Evolutionary conservation across 30 jellyfish, hydroid and myxozoan genomes (phyloP).

Genomic region (Aurelia aurita): DNA sequence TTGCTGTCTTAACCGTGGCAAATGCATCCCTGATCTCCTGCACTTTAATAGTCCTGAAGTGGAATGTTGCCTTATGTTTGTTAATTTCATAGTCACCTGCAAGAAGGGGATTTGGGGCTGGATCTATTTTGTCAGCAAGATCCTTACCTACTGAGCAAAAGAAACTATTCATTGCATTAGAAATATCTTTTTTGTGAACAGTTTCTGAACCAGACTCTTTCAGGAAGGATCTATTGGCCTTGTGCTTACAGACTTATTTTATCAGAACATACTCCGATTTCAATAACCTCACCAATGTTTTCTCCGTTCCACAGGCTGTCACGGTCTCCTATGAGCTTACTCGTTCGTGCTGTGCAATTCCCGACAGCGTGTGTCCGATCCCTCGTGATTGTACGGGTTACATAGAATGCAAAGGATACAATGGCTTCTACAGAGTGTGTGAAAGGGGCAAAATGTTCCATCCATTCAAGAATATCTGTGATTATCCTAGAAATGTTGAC

Average conservation of each 20-base stretch:
- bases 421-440: conserved; percentile 86
- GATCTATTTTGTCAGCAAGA: no score
- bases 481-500: conserved; percentile 94
- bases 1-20: no score
- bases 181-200: no score
- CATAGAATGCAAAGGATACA: conserved; percentile 93
- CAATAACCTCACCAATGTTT: not conserved
- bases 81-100: no score
- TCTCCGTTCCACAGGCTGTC: conserved; percentile 54
- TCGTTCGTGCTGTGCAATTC: conserved; percentile 94
- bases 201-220: no score
- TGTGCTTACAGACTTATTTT: not conserved
- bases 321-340: conserved; percentile 86
- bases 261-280: not conserved
- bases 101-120: no score
- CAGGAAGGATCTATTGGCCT: no score
- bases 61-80: no score
- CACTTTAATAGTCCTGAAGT: no score
- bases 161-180: no score
- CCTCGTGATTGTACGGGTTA: conserved; percentile 96
- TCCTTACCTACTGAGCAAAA: no score
- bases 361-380: conserved; percentile 98
- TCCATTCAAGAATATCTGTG: conserved; percentile 94
- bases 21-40: no score
- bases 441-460: conserved; percentile 93